Base-by-base conservation (phyloP, 2,797 vertebrate species). In the Myiothlypis chrysogaster region DNA sequence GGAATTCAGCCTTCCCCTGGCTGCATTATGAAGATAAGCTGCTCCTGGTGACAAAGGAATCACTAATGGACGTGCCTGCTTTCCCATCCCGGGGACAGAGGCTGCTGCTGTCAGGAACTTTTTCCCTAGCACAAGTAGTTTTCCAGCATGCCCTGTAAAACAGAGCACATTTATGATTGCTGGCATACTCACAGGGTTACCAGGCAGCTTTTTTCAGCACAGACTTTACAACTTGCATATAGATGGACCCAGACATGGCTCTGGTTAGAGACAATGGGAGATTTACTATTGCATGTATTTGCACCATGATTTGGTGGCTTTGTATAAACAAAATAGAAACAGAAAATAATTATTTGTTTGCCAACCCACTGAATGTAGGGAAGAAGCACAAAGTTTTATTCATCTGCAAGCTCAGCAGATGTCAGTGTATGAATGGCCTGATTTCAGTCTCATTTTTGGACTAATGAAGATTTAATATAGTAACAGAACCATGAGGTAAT, bases 261-360 rank as follows among this genome's bases (percentile, higher is more conserved):
- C 47, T 0, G 6, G 49, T 64, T 57, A 44, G 43, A 83, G 43
- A 96, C 95, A 96, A 96, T 83, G 83, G 78, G 80, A 95, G 91
- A 95, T 96, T 97, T 97, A 95, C 91, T 96, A 87, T 82, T 43
- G 81, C 68, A 14, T 75, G 68, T 91, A 50, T 94, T 93, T 87
- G 71, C 75, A 92, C 84, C 89, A 35, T 72, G 82, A 92, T 84
- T 88, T 64, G 94, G 77, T 90, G 89, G 83, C 65, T 77, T 65
- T 64, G 88, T 63, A 68, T 46, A 86, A 92, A 77, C 27, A 71
- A 95, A 92, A 93, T 16, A 87, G 89, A 93, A 86, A 95, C 81
- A 96, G 94, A 97, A 97, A 96, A 96, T 95, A 95, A 96, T 94
- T 95, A 97, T 96, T 96, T 96, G 93, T 95, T 95, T 96, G 96